These are phyloP conservation scores for Trichomalopsis sarcophagae DNA, from an alignment of 1,140 invertebrate species.

Conservation along the genomic window DNA sequence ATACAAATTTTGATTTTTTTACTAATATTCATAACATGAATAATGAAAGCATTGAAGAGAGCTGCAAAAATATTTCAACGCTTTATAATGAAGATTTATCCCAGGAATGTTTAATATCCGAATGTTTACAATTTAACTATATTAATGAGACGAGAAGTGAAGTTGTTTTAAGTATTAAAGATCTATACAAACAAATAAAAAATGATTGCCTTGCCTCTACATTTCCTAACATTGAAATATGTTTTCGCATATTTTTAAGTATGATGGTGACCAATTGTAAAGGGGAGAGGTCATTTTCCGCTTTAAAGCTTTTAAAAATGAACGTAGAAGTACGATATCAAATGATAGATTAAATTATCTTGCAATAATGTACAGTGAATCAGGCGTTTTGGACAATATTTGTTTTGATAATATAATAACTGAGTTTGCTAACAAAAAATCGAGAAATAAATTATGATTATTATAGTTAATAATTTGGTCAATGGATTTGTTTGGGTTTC, in stretches of 20 bases:
- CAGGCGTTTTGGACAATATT: neutral
- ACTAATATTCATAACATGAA: neutral
- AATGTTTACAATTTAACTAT: neutral
- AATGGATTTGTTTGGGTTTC: too few species aligned
- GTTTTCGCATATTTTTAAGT: slow-evolving; percentile 20
- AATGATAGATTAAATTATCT: slow-evolving; percentile 8
- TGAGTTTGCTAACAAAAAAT: neutral
- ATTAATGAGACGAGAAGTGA: neutral
- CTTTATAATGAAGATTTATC: neutral
- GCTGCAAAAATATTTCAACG: neutral
- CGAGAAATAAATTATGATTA: neutral
- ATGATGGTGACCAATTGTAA: slow-evolving; percentile 5
- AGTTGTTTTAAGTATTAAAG: neutral
- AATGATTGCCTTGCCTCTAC: neutral
- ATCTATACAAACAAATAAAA: slow-evolving; percentile 1
- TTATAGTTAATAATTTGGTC: too few species aligned
- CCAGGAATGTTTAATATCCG: neutral
- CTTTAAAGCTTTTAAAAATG: slow-evolving; percentile 12
- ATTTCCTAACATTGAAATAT: slow-evolving; percentile 21
- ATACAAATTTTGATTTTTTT: neutral
- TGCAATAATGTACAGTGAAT: neutral
- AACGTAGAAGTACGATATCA: neutral
- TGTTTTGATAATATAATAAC: neutral
- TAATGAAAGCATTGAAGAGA: neutral
- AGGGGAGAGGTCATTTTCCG: slow-evolving; percentile 4